phyloP scores from a whole-genome alignment of 30 jellyfish, hydroid and myxozoan species.

The Phacellophora camtschatica region DNA sequence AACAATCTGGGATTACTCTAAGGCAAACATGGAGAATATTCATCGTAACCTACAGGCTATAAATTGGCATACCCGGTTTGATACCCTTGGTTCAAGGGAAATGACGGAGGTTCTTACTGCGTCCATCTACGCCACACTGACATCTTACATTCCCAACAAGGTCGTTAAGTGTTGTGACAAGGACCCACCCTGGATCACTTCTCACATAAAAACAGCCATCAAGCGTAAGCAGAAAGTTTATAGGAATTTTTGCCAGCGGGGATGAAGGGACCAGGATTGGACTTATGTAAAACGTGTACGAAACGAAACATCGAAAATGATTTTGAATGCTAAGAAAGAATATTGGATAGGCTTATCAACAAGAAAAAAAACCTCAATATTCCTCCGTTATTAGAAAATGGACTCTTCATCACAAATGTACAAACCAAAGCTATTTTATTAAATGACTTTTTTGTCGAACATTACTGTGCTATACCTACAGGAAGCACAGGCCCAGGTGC shows the following conservation, averaged over 20 bases:
- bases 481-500: background rate
- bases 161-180: conserved; percentile 16
- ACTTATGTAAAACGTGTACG: conserved; percentile 2
- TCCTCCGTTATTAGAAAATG: conserved; percentile 39
- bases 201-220: conserved; percentile 20
- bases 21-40: background rate
- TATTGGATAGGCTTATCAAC: conserved; percentile 16
- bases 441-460: conserved; percentile 15
- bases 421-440: conserved; percentile 11
- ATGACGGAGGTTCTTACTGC: conserved; percentile 44
- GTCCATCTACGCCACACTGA: background rate
- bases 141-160: conserved; percentile 29
- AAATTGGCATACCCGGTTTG: conserved; percentile 23
- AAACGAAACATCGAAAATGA: conserved; percentile 13
- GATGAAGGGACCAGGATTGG: conserved; percentile 43
- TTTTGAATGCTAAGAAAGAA: conserved; percentile 24
- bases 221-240: conserved; percentile 44
- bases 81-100: conserved; percentile 22
- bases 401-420: conserved; percentile 6
- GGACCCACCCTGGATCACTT: conserved; percentile 68
- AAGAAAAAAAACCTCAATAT: conserved; percentile 10
- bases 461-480: background rate
- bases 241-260: conserved; percentile 36
- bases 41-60: background rate
- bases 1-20: background rate